A percentile compares a stretch with the other conserved stretches of the same genome.
Evolutionary conservation across 1,140 invertebrate species (phyloP).

Genomic region (Bombus ignitus): DNA sequence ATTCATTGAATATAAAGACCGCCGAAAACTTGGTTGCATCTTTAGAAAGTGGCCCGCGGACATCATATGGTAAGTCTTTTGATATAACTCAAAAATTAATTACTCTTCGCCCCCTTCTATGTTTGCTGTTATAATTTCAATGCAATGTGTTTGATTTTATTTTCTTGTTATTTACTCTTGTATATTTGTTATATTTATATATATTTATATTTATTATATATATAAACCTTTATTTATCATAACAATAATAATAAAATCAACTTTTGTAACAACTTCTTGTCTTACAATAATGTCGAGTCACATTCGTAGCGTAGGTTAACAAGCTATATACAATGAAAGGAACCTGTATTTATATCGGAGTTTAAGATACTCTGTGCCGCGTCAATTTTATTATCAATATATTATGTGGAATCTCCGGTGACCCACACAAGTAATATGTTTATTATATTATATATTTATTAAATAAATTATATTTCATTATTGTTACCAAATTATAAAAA

Average conservation of each 20-base stretch:
- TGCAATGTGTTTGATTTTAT: not conserved
- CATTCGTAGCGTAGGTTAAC: not conserved
- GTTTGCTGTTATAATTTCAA: not conserved
- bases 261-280: not conserved
- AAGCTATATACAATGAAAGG: not conserved
- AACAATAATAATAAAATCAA: not conserved
- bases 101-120: not conserved
- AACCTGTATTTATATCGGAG: not conserved
- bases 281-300: not conserved
- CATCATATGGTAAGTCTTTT: conserved; percentile 37
- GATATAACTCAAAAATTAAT: conserved; percentile 8
- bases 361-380: too few relatives aligned
- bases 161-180: not conserved
- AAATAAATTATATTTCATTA: too few relatives aligned
- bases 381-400: not conserved
- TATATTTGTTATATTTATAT: not conserved
- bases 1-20: conserved; percentile 49
- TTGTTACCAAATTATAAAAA: too few relatives aligned
- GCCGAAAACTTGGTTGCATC: conserved; percentile 29
- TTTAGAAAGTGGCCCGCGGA: conserved; percentile 31
- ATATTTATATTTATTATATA: not conserved
- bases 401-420: not conserved
- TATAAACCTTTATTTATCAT: not conserved
- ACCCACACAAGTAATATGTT: too few relatives aligned
- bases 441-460: not conserved